Conservation (phyloP, 1,140 invertebrate species). For the Heliconius eleuchia region DNA sequence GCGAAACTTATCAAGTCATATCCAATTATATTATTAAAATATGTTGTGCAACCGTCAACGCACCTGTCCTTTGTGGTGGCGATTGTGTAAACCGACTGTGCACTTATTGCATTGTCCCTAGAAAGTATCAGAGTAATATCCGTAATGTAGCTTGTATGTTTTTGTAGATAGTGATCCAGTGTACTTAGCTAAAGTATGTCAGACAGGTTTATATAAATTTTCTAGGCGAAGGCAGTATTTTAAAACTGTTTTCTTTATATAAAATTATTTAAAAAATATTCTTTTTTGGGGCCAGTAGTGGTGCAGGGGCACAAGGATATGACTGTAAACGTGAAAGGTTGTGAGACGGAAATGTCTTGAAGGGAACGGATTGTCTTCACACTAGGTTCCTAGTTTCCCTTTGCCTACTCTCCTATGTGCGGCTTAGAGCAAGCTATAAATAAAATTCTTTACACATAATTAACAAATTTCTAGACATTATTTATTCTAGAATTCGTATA, state of each 20-base stretch:
- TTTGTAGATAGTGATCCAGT: neutral
- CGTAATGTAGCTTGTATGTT: constrained; percentile 17
- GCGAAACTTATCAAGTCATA: neutral
- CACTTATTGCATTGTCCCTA: constrained; percentile 24
- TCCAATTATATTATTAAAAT: constrained; percentile 34
- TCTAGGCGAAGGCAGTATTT: neutral
- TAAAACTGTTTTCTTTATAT: neutral
- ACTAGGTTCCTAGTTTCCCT: too few relatives aligned
- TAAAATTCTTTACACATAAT: too few relatives aligned
- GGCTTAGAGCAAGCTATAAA: too few relatives aligned
- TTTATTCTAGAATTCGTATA: too few relatives aligned
- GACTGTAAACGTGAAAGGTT: too few relatives aligned
- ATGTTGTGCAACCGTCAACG: constrained; percentile 27
- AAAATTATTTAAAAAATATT: too few relatives aligned
- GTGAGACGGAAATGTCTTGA: too few relatives aligned
- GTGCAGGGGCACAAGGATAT: too few relatives aligned
- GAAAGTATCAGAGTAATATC: constrained; percentile 15
- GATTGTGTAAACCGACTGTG: constrained; percentile 21
- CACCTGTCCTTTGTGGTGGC: constrained; percentile 26
- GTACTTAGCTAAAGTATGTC: neutral
- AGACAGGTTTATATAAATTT: neutral
- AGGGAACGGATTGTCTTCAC: too few relatives aligned
- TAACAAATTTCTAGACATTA: too few relatives aligned
- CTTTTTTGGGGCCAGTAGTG: too few relatives aligned
- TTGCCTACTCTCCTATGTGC: too few relatives aligned